Base-by-base conservation (phyloP, 2,888 invertebrate genomes). In the Scelioninae gen. 1 region DNA sequence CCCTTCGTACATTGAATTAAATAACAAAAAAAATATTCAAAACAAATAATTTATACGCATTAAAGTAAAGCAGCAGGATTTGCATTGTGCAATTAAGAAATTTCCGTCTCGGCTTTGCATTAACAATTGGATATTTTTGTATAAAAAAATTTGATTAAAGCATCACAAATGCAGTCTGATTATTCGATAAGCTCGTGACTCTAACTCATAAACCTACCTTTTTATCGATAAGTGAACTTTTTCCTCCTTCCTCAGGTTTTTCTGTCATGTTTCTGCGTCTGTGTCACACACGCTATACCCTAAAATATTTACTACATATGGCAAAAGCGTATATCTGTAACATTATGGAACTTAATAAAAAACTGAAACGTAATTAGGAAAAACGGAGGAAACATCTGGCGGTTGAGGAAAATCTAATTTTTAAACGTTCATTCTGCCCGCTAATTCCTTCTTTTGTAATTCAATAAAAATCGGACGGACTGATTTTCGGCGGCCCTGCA, bases 381-480 rank as follows among this genome's bases (percentile, higher is more conserved):
- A 83, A 85, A 83, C 56, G 84, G 85, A 85, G 86, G 89, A 88
- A 88, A 87, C 89, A 90, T 90, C 90, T 90, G 91, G 88, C 88
- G 87, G 86, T 86, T 77, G 78, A 82, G 86, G 89, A 87, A 89
- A 91, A 90, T 91, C 89, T 88, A 89, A 91, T 91, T 91, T 89
- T 89, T 88, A 85, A 86, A 84, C 86, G 86, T 69, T 85, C 75
- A 82, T 84, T 84, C 75, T 77, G 75, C 34, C 68, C 76, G 86
- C 84, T 88, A 89, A 89, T 88, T 89, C 81, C 85, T 86, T 68
- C 74, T 86, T 88, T 88, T n/a, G n/a, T n/a, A n/a, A n/a, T n/a
- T n/a, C n/a, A n/a, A n/a, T n/a, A n/a, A n/a, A n/a, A n/a, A n/a
- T n/a, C n/a, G n/a, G n/a, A n/a, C n/a, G n/a, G n/a, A n/a, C n/a